These are phyloP conservation scores for Pelobates fuscus DNA, from an alignment of 2,113 vertebrate species.

Conservation along the genomic window DNA sequence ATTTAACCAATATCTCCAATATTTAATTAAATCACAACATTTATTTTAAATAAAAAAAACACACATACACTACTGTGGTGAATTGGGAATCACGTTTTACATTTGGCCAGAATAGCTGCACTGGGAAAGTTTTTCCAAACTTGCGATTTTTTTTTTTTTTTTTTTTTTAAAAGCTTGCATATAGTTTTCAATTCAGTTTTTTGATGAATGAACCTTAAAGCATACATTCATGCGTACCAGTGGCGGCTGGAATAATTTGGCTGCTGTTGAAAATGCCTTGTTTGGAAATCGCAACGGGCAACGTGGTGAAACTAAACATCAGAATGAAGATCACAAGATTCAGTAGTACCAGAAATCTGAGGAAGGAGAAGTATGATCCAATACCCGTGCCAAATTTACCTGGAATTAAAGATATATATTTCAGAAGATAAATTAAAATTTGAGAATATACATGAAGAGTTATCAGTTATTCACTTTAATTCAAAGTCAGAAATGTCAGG, in stretches of 20 bases:
- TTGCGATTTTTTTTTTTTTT: too few species aligned
- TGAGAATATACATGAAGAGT: neutral
- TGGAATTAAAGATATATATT: conserved; percentile 61
- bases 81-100: too few species aligned
- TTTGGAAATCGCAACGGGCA: conserved; percentile 75
- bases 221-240: conserved; percentile 57
- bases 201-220: too few species aligned
- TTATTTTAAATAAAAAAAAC: too few species aligned
- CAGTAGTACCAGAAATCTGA: conserved; percentile 90
- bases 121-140: too few species aligned
- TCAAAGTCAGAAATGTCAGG: neutral
- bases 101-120: too few species aligned
- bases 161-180: too few species aligned
- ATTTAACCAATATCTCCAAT: too few species aligned
- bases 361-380: conserved; percentile 93
- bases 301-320: conserved; percentile 83
- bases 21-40: too few species aligned
- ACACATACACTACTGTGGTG: too few species aligned
- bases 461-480: neutral
- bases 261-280: conserved; percentile 72
- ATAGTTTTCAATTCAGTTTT: too few species aligned
- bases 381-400: conserved; percentile 93
- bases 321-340: conserved; percentile 87
- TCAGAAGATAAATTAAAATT: neutral
- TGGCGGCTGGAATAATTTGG: conserved; percentile 43